Percentiles rank a stretch among this genome's conserved stretches.
Conservation (phyloP, 2,113 vertebrate genomes). For the Marmota monax region DNA sequence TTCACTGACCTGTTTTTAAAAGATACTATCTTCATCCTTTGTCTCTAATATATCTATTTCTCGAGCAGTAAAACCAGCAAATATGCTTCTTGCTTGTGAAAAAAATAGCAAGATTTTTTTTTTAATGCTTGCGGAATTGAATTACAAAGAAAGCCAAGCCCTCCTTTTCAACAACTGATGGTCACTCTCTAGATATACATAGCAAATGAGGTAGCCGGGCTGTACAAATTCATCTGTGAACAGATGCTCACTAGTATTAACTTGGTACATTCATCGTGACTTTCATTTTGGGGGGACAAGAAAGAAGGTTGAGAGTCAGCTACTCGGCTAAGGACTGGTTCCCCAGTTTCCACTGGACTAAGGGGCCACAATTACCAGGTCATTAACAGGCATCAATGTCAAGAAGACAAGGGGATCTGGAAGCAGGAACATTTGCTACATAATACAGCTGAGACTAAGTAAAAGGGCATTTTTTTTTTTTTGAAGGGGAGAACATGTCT, state of each 20-base stretch:
- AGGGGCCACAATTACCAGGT: background rate
- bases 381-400: too few species aligned
- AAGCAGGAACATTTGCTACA: background rate
- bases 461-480: background rate
- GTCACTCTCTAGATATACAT: background rate
- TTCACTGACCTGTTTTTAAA: background rate
- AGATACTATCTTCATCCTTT: background rate
- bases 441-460: background rate
- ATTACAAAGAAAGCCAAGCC: background rate
- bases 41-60: background rate
- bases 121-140: slow-evolving; percentile 19
- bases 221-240: background rate
- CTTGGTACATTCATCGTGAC: background rate
- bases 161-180: background rate
- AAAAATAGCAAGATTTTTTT: background rate
- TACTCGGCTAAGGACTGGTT: background rate
- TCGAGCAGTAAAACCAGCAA: background rate
- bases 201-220: background rate
- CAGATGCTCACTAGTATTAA: background rate
- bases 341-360: background rate
- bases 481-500: background rate
- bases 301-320: background rate
- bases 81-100: background rate
- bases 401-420: background rate
- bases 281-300: background rate